Percentiles rank a stretch among this genome's conserved stretches.
Conservation (phyloP, 2,888 invertebrate species). For the Andricus quercusramuli region DNA sequence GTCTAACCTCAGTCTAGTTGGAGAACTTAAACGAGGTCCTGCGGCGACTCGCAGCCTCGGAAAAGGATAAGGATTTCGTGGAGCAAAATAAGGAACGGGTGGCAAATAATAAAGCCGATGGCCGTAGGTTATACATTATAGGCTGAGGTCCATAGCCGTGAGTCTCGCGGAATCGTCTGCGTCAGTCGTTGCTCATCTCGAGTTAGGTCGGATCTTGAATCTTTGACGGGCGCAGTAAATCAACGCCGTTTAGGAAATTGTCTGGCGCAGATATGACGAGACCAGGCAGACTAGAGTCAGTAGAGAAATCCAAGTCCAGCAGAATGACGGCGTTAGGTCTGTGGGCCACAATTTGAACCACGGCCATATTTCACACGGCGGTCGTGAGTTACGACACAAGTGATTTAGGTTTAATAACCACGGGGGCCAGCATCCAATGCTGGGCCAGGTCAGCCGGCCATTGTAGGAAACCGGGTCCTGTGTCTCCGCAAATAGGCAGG, state of each 20-base stretch:
- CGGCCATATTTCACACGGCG: constrained; percentile 75
- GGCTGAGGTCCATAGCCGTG: not conserved
- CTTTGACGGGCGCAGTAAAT: constrained; percentile 68
- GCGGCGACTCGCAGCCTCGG: not conserved
- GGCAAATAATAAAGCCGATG: constrained; percentile 3
- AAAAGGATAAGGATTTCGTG: not conserved
- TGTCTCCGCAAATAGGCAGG: constrained; percentile 44
- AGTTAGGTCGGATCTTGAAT: constrained; percentile 53
- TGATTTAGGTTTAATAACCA: constrained; percentile 78
- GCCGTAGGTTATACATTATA: not conserved
- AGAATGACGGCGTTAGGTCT: constrained; percentile 61
- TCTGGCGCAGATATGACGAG: constrained; percentile 56
- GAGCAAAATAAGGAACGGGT: not conserved
- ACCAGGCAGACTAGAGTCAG: constrained; percentile 38
- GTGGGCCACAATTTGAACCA: constrained; percentile 75
- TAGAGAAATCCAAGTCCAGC: constrained; percentile 47
- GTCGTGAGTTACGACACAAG: constrained; percentile 75
- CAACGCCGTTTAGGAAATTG: constrained; percentile 69
- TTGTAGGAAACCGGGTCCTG: constrained; percentile 62
- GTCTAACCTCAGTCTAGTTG: not conserved
- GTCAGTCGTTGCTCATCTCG: constrained; percentile 8
- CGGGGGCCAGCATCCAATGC: constrained; percentile 63
- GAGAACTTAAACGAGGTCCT: not conserved
- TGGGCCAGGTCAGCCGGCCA: constrained; percentile 73
- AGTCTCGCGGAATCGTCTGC: constrained; percentile 14